Evolutionary conservation across 2,888 invertebrate genomes (phyloP).

Genomic region (Drosophila hamatofila): DNA sequence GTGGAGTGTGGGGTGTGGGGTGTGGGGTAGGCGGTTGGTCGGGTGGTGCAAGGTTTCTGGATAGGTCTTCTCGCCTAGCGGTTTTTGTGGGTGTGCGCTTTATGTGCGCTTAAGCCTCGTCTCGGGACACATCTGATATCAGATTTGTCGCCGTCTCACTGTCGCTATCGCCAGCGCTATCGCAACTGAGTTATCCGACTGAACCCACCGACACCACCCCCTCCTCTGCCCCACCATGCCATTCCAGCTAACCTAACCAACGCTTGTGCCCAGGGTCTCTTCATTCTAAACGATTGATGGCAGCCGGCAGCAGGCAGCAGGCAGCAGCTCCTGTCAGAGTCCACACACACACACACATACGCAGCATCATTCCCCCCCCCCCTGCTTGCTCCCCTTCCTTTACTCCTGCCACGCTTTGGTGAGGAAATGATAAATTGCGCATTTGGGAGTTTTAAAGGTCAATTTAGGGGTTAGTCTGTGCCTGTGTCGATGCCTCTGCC

Average conservation of each 20-base stretch:
- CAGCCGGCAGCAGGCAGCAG: slow-evolving; percentile 51
- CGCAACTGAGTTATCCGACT: slow-evolving; percentile 9
- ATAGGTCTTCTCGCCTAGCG: slow-evolving; percentile 16
- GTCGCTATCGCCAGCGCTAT: slow-evolving; percentile 56
- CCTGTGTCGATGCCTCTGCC: slow-evolving; percentile 7
- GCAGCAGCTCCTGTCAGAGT: slow-evolving; percentile 41
- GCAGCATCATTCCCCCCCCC: slow-evolving; percentile 7
- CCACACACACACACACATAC: slow-evolving; percentile 21
- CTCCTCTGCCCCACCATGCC: background rate
- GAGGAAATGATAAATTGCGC: slow-evolving; percentile 84
- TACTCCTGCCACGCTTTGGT: slow-evolving; percentile 40
- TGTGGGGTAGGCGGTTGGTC: too few relatives aligned
- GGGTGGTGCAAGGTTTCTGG: background rate
- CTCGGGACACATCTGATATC: slow-evolving; percentile 77
- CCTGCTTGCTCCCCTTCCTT: background rate
- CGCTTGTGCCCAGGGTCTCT: slow-evolving; percentile 46
- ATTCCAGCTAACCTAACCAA: background rate
- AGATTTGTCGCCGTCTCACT: slow-evolving; percentile 65
- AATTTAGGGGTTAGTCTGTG: slow-evolving; percentile 83
- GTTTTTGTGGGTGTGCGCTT: slow-evolving; percentile 58
- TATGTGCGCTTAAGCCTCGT: slow-evolving; percentile 67
- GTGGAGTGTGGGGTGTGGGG: background rate
- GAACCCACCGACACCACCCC: too few relatives aligned
- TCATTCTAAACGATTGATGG: slow-evolving; percentile 74
- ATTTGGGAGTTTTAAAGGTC: slow-evolving; percentile 85